Percentiles rank a stretch among this genome's conserved stretches.
Evolutionary conservation across 2,888 invertebrate genomes (phyloP).

Genomic region (Drosophila nr. fundita): DNA sequence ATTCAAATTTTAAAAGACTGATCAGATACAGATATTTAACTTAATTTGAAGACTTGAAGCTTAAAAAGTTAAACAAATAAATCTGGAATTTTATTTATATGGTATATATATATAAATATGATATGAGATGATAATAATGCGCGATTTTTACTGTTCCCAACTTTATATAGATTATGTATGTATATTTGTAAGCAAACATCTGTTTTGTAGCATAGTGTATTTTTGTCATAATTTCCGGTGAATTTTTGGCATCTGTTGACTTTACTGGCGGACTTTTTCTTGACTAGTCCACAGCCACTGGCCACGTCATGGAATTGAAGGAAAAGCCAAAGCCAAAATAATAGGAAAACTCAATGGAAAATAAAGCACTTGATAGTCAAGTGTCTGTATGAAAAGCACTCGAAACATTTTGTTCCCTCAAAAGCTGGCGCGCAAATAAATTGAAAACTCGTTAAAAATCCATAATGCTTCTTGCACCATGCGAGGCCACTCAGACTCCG

Average conservation of each 20-base stretch:
- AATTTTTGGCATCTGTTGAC: slow-evolving; percentile 30
- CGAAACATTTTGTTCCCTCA: slow-evolving; percentile 63
- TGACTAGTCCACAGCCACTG: slow-evolving; percentile 45
- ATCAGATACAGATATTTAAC: neutral
- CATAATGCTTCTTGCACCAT: slow-evolving; percentile 81
- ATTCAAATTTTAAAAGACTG: neutral
- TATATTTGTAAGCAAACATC: neutral
- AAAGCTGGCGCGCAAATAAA: slow-evolving; percentile 80
- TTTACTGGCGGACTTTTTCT: slow-evolving; percentile 20
- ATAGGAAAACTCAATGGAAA: slow-evolving; percentile 28
- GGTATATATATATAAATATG: too few species aligned
- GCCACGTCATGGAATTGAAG: slow-evolving; percentile 42
- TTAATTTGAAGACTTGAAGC: neutral
- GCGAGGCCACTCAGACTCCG: slow-evolving; percentile 47
- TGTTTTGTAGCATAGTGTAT: slow-evolving; percentile 23
- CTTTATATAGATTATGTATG: neutral
- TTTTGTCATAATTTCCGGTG: slow-evolving; percentile 15
- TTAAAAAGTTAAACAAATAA: neutral
- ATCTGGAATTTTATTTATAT: neutral
- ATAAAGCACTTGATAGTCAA: slow-evolving; percentile 77
- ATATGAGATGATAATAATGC: neutral
- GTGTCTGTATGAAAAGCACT: slow-evolving; percentile 82
- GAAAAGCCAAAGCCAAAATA: slow-evolving; percentile 13
- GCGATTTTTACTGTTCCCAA: neutral
- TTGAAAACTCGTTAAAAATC: slow-evolving; percentile 85